These are phyloP conservation scores for Oreochromis grahami DNA, from an alignment of 2,797 vertebrate species.

Conservation along the genomic window DNA sequence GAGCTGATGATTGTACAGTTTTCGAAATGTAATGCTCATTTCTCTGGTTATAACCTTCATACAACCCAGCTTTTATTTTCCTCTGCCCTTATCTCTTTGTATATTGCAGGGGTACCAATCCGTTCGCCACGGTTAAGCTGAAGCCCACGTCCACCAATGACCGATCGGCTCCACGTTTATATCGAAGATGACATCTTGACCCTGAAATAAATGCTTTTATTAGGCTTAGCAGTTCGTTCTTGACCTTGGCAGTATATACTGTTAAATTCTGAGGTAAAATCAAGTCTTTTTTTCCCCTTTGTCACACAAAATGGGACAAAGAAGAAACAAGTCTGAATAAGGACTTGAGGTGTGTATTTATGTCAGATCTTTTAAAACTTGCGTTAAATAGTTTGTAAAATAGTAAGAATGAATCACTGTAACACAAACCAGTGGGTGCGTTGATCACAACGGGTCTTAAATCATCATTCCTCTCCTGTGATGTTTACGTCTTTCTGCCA, in stretches of 20 bases:
- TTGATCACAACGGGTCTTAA: not conserved
- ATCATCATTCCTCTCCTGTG: not conserved
- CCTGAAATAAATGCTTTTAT: not conserved
- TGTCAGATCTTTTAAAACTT: not conserved
- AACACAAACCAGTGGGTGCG: not conserved
- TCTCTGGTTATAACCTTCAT: not conserved
- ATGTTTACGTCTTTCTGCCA: not conserved
- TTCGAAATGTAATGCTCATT: conserved; percentile 1
- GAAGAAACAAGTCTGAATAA: not conserved
- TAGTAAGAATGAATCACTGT: not conserved
- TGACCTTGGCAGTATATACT: not conserved
- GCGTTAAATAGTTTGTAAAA: not conserved
- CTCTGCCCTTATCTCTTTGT: not conserved
- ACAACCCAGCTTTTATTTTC: not conserved
- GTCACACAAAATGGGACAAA: not conserved
- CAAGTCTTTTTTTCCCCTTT: not conserved
- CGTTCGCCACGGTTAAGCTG: conserved; percentile 94
- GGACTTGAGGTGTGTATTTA: not conserved
- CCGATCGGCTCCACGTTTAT: conserved; percentile 79
- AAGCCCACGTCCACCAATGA: conserved; percentile 88
- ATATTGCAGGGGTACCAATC: conserved; percentile 87
- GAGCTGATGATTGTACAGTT: conserved; percentile 8
- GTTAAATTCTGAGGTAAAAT: not conserved
- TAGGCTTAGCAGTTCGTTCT: not conserved
- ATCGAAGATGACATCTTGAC: conserved; percentile 20